A percentile compares a stretch with the other conserved stretches of the same genome.
Conservation (phyloP, 2,888 invertebrate genomes). For the Galerucella calmariensis region DNA sequence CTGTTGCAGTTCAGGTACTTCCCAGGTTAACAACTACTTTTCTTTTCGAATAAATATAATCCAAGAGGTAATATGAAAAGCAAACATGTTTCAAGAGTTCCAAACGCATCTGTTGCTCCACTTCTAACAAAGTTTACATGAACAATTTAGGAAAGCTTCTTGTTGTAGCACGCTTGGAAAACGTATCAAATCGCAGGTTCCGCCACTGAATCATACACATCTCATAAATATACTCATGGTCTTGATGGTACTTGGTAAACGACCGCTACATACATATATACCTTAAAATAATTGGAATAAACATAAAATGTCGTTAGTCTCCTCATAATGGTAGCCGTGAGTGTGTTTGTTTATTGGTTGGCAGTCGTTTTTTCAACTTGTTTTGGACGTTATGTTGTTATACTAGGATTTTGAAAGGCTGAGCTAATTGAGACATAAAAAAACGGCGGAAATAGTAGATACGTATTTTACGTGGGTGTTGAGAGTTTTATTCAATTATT, state of each 20-base stretch:
- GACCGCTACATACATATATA: constrained; percentile 46
- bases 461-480: constrained; percentile 23
- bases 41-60: not conserved
- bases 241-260: constrained; percentile 46
- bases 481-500: constrained; percentile 5
- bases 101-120: not conserved
- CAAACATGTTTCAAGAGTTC: not conserved
- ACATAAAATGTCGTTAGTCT: constrained; percentile 44
- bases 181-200: not conserved
- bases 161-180: not conserved
- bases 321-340: constrained; percentile 41
- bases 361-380: constrained; percentile 38
- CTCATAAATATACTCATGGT: constrained; percentile 55
- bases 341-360: constrained; percentile 39
- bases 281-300: constrained; percentile 53
- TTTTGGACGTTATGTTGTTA: constrained; percentile 31
- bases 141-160: not conserved
- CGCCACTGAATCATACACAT: constrained; percentile 35
- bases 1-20: too few species aligned
- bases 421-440: constrained; percentile 39
- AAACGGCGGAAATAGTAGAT: constrained; percentile 16
- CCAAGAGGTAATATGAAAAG: not conserved
- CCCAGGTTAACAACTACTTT: too few species aligned
- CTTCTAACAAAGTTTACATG: not conserved
- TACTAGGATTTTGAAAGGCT: constrained; percentile 26